Base-by-base conservation (phyloP, 2,888 invertebrate species). In the Ditylenchus weischeri region DNA sequence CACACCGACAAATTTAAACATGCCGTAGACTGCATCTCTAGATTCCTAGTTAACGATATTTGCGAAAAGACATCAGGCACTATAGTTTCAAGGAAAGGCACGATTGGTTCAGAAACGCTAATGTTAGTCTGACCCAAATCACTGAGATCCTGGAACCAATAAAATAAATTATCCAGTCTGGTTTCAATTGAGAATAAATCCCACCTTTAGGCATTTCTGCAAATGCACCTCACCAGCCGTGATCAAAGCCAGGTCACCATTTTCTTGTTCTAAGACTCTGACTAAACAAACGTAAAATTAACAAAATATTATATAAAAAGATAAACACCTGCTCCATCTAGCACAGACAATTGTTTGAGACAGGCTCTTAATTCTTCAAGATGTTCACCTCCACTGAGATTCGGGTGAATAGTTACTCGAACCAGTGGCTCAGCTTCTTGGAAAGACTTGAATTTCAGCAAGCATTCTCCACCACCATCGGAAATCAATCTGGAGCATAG, bases 201-300 rank as follows among this genome's bases (percentile, higher is more conserved):
- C 21, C 18, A 73, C 73, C 54, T 74, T 65, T 7, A 98, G 86
- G 85, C 98, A 98, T 81, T 93, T 89, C 83, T 95, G 91, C 64
- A 98, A 87, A 85, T 98, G 98, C 1, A 98, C 91, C 86, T 98
- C 94, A 0, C 98, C 98, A 1, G 95, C 91, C 0, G 96, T 94
- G 2, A 92, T 88, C 43, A 99, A 86, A 0, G 98, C 91, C 82
- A 93, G 90, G 83, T 98, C 96, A 0, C 98, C 98, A 0, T 90
- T 92, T 81, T 93, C 91, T 84, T 94, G 92, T 19, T 95, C 87
- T 64, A 83, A 69, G 7, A 86, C 83, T 36, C 74, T 63, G 15
- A 72, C 43, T 43, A 8, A 43, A 29, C 5, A 5, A n/a, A n/a
- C n/a, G 29, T 2, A 4, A 29, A 29, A 29, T 29, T 29, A 29